Evolutionary conservation across 1,140 invertebrate species (phyloP), one percentile per base, ranked within the genome.

Genomic region (Lepidurus arcticus): DNA sequence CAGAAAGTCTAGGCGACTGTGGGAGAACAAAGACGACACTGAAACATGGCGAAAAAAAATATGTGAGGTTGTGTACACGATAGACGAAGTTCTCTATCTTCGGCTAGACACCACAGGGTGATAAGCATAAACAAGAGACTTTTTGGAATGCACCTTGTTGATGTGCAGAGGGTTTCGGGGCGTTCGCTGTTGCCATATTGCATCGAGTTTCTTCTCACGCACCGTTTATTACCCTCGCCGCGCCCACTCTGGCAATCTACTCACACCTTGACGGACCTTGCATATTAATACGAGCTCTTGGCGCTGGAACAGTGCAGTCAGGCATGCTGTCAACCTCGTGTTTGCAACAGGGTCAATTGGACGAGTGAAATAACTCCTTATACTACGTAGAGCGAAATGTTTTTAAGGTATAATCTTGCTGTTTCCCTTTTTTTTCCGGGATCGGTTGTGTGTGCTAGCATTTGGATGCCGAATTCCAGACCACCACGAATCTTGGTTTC

Each of bases 201-300:
- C 53, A 65, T 65, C 3, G 53, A 4, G 53, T 65, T 65, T 65
- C 53, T 65, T 65, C 53, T 65, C 53, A 65, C 53, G 53, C 53
- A 65, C 53, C 8, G 53, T 65, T 65, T 65, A 65, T 65, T 65
- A 65, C 53, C 53, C 13, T 21, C 53, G 53, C 53, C 53, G 53
- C 53, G 21, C 53, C 53, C 53, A 65, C 53, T 65, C 53, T 65
- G 13, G 53, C 53, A 65, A 65, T 65, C 53, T 65, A 65, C 53
- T 65, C 53, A 65, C 53, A 65, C 53, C 53, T 65, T 65, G 53
- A 65, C 53, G 53, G 53, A 65, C 13, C 53, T 65, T 65, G 53
- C 53, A 65, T 65, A 65, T 65, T 65, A 65, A 65, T 65, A 65
- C n/a, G 21, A 9, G 53, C 4, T 65, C 53, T 65, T 13, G 21